Evolutionary conservation across 2,797 vertebrate species (phyloP), one percentile per base, ranked within the genome.

Genomic region (Uromys caudimaculatus): DNA sequence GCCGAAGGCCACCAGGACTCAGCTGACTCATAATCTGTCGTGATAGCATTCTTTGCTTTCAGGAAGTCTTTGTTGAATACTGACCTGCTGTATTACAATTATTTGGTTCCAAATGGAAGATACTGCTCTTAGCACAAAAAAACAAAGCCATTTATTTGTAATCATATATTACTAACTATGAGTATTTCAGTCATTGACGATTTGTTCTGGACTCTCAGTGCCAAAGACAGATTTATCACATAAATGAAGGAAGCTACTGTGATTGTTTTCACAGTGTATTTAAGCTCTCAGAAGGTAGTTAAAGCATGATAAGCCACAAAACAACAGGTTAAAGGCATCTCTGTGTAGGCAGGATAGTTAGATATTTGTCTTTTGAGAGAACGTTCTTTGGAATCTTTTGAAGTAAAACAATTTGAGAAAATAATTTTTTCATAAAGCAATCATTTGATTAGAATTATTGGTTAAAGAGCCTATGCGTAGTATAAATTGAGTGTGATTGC

Each of bases 81-180:
- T 94, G 88, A 91, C 96, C 84, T 94, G 97, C 64, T 52, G 13
- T 32, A 27, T 69, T 97, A 92, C 91, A 97, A 54, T 98, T 97
- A 98, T 96, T 98, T 90, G 50, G 96, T 96, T 97, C 98, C 96
- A 85, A 91, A 88, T 97, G 95, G 95, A 98, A 97, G 94, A 95
- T 98, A 95, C 96, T 97, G 96, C 97, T 98, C 96, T 97, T 98
- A 97, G 98, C 96, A 97, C 97, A 97, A 71, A 19, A 71, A 38
- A 38, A 38, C 73, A 98, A 97, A 98, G 88, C 94, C 97, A 89
- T 98, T 98, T 98, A 94, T 97, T 97, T 97, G 95, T 96, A 96
- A 93, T 96, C 96, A 94, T 81, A 93, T 94, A 92, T 98, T 97
- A 97, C 75, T 90, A 84, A n/a, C 91, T 96, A 44, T 75, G 56